phyloP scores from a whole-genome alignment of 2,888 invertebrate species.

The Reticulitermes lucifugus region DNA sequence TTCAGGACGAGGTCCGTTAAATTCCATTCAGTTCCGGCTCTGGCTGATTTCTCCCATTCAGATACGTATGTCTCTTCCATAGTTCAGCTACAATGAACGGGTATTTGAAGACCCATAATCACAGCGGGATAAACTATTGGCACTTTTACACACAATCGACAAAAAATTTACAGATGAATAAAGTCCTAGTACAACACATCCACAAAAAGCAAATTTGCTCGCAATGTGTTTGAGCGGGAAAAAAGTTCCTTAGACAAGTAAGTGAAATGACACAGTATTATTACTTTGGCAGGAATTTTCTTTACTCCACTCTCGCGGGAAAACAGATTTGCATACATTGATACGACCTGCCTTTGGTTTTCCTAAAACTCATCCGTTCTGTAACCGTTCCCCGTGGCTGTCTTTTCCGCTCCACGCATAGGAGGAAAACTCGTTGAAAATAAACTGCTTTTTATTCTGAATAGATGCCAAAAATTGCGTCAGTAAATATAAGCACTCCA shows the following conservation, averaged over 20 bases:
- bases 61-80: no score
- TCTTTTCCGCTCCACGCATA: conserved; percentile 24
- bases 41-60: no score
- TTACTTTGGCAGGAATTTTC: conserved; percentile 32
- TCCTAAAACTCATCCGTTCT: conserved; percentile 20
- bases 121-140: no score
- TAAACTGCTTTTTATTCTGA: conserved; percentile 22
- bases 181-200: background rate
- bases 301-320: conserved; percentile 17
- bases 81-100: no score
- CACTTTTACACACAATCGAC: no score
- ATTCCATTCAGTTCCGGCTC: no score
- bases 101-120: no score
- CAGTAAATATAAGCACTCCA: conserved; percentile 45
- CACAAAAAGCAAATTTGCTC: background rate
- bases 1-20: no score
- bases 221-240: background rate
- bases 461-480: conserved; percentile 41
- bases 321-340: conserved; percentile 45
- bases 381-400: conserved; percentile 21
- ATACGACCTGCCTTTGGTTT: conserved; percentile 34
- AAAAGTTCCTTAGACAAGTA: conserved; percentile 26
- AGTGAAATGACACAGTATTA: conserved; percentile 29
- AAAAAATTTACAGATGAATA: no score
- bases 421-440: conserved; percentile 15